Percentiles rank a stretch among this genome's conserved stretches.
Evolutionary conservation across 2,888 invertebrate species (phyloP).

Genomic region (Anagyrus pseudococci): DNA sequence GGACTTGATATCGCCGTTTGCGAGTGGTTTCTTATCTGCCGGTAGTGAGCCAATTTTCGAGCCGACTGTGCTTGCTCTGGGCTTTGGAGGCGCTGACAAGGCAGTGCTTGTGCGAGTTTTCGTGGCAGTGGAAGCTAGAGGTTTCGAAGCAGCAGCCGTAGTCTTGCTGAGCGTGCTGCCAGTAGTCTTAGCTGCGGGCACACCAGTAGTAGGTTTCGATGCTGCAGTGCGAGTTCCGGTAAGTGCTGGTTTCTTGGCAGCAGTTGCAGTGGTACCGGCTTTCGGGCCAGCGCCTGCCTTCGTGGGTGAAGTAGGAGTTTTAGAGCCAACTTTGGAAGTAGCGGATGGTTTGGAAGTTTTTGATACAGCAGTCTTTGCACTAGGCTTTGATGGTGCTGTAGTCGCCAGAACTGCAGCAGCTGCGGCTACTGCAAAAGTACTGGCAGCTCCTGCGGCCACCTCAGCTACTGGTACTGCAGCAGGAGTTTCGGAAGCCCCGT

Average conservation of each 20-base stretch:
- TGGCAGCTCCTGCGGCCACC: conserved; percentile 42
- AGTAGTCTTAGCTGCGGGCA: conserved; percentile 40
- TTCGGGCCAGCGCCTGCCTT: conserved; percentile 34
- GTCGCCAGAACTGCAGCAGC: conserved; percentile 42
- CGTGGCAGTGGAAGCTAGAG: conserved; percentile 29
- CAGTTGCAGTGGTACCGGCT: conserved; percentile 12
- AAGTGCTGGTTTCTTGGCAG: conserved; percentile 44
- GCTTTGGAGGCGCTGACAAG: conserved; percentile 39
- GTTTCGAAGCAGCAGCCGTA: conserved; percentile 32
- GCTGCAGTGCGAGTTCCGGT: conserved; percentile 42
- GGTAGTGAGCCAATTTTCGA: conserved; percentile 41
- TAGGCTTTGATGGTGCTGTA: background rate
- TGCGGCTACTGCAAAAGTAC: conserved; percentile 46
- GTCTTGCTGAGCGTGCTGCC: conserved; percentile 36
- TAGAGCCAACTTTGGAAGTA: conserved; percentile 21
- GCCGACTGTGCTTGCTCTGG: conserved; percentile 31
- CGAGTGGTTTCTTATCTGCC: conserved; percentile 64
- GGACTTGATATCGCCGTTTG: conserved; percentile 67
- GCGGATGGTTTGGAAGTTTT: conserved; percentile 35
- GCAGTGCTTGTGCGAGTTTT: conserved; percentile 44
- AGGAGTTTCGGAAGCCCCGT: conserved; percentile 41
- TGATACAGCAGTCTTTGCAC: background rate
- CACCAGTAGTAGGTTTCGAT: conserved; percentile 21
- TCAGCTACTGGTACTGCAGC: conserved; percentile 42
- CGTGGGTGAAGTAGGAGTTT: conserved; percentile 42